Base-by-base conservation (phyloP, 2,797 vertebrate species). In the Lithobates pipiens region DNA sequence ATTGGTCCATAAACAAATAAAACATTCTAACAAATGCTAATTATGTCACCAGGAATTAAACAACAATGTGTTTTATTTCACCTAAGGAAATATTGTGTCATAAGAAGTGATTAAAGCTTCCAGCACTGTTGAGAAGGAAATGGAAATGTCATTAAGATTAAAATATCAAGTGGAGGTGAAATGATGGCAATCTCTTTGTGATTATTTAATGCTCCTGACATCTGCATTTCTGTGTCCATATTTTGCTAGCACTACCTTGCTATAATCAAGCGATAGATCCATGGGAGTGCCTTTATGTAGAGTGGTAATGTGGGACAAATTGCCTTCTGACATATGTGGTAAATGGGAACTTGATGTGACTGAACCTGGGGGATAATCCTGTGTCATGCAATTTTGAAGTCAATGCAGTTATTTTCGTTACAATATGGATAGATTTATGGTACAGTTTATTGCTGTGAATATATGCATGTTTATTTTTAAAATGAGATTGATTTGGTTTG, bases 271-370 rank as follows among this genome's bases (percentile, higher is more conserved):
- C 91, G 92, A 94, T 95, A 95, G 93, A 94, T 94, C 91, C 88
- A 91, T 86, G 75, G 91, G 90, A 92, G 93, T 91, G 92, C 90
- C 91, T 94, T 93, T 92, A 93, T 91, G 91, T 89, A 90, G 89
- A 93, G 90, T 90, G 90, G 82, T 93, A 93, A 95, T 94, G 89
- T 92, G 90, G 39, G 92, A 90, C 92, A 94, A 95, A 94, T 93
- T 93, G 92, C 89, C 89, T 91, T 89, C 91, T 94, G 94, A 94
- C 92, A 95, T 91, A 90, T 91, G 90, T 78, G 85, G 91, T 95
- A 94, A 94, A 92, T 88, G 25, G 88, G 88, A 92, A 89, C 90
- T 93, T 92, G 88, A 89, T 92, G 89, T 91, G 93, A 93, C 90
- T 92, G 91, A 93, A 92, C 77, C 70, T 77, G 85, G 72, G 83